Conservation (phyloP, 2,113 vertebrate species). For the Elachura formosa region DNA sequence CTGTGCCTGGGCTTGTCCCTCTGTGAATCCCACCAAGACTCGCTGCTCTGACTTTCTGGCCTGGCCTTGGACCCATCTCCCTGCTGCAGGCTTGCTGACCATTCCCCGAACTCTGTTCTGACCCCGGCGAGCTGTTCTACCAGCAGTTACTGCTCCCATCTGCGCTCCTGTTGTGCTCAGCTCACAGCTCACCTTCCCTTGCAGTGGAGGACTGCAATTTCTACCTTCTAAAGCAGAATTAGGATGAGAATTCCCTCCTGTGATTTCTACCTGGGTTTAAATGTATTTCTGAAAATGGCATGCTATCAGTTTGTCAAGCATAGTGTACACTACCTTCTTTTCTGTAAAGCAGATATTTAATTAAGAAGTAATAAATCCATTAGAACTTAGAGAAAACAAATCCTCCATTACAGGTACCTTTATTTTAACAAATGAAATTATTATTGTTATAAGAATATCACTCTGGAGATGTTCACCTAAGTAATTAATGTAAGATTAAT, state of each 20-base stretch:
- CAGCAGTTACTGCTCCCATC: not conserved
- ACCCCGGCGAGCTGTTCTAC: not conserved
- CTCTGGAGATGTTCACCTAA: not conserved
- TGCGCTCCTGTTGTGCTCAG: rapidly evolving
- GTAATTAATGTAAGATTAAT: not conserved
- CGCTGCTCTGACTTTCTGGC: not conserved
- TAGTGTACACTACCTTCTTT: not conserved
- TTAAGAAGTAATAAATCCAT: not conserved
- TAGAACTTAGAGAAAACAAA: not conserved
- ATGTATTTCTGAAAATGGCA: not conserved
- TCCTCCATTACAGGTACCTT: not conserved
- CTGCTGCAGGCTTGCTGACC: not conserved
- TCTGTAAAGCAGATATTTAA: not conserved
- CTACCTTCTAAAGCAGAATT: not conserved
- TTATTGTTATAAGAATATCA: not conserved
- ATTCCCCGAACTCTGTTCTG: not conserved
- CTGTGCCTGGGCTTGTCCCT: no score
- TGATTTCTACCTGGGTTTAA: not conserved
- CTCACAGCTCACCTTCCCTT: not conserved
- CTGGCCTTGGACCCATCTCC: not conserved
- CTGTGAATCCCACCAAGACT: rapidly evolving
- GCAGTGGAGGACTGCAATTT: not conserved
- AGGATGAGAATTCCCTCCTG: not conserved
- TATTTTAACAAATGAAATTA: not conserved
- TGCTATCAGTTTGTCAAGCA: not conserved